These are phyloP conservation scores for Nephrocerus scutellatus DNA, from an alignment of 2,888 invertebrate species.

Conservation along the genomic window DNA sequence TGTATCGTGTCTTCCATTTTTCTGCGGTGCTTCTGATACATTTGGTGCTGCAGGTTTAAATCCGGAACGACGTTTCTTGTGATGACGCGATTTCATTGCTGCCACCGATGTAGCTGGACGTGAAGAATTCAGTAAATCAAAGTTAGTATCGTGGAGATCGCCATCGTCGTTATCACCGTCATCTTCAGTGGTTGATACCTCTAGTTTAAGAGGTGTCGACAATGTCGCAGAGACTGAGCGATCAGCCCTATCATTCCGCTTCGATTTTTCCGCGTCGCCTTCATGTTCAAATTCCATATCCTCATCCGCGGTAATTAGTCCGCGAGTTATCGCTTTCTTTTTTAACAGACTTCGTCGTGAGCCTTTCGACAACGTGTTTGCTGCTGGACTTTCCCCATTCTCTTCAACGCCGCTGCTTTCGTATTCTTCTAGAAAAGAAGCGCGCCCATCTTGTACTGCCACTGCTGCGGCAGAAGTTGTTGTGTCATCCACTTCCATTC, in stretches of 20 bases:
- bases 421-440: too few relatives aligned
- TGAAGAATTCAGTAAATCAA: too few relatives aligned
- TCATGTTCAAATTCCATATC: not conserved
- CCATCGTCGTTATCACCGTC: conserved; percentile 8
- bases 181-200: conserved; percentile 5
- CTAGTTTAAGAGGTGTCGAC: conserved; percentile 5
- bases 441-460: too few relatives aligned
- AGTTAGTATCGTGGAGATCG: not conserved
- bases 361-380: not conserved
- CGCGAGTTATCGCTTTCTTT: not conserved
- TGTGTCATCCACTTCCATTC: conserved; percentile 35
- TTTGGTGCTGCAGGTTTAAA: not conserved
- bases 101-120: too few relatives aligned
- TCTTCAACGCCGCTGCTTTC: conserved; percentile 14
- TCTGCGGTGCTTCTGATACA: too few relatives aligned
- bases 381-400: conserved; percentile 4
- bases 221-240: not conserved
- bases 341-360: conserved; percentile 2
- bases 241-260: not conserved
- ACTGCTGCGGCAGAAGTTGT: conserved; percentile 11
- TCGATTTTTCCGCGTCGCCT: not conserved
- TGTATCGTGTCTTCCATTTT: too few relatives aligned
- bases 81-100: too few relatives aligned
- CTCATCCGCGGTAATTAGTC: too few relatives aligned
- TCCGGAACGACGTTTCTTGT: too few relatives aligned